These are phyloP conservation scores for Nansenia antarctica DNA, from an alignment of 2,113 vertebrate genomes.

Conservation along the genomic window DNA sequence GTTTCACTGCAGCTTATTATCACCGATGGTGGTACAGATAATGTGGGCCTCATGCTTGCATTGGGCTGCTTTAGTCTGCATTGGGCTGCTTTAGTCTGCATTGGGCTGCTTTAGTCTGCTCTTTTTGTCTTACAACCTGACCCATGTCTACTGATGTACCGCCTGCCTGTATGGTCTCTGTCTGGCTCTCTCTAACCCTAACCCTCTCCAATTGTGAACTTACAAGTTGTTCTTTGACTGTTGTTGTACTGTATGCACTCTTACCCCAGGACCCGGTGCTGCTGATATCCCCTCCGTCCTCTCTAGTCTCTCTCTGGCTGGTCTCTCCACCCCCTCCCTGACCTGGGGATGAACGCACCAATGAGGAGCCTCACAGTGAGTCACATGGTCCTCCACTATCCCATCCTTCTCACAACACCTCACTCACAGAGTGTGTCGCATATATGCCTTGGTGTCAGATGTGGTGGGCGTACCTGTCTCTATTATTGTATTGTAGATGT, in stretches of 20 bases:
- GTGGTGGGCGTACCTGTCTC: slow-evolving; percentile 77
- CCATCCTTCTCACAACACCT: slow-evolving; percentile 69
- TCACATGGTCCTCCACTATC: slow-evolving; percentile 56
- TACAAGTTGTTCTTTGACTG: slow-evolving; percentile 46
- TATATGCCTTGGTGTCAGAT: slow-evolving; percentile 78
- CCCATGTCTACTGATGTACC: too few species aligned
- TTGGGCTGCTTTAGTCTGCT: too few species aligned
- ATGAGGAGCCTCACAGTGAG: slow-evolving; percentile 87
- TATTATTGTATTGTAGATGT: slow-evolving; percentile 76
- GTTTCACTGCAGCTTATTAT: not conserved
- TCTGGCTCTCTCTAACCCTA: too few species aligned
- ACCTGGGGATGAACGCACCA: slow-evolving; percentile 83
- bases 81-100: too few species aligned
- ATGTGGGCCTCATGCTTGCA: too few species aligned
- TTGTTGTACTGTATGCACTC: slow-evolving; percentile 29
- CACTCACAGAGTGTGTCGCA: slow-evolving; percentile 72
- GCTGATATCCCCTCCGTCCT: slow-evolving; percentile 45
- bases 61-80: too few species aligned
- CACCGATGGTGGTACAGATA: not conserved
- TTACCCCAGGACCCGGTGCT: slow-evolving; percentile 52
- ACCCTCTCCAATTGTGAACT: too few species aligned
- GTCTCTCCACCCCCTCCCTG: slow-evolving; percentile 67
- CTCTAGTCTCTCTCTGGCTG: slow-evolving; percentile 62
- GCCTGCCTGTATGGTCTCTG: too few species aligned
- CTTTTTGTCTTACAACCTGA: too few species aligned